Conservation (phyloP, 2,797 vertebrate species). For the Cercopithecus diana region DNA sequence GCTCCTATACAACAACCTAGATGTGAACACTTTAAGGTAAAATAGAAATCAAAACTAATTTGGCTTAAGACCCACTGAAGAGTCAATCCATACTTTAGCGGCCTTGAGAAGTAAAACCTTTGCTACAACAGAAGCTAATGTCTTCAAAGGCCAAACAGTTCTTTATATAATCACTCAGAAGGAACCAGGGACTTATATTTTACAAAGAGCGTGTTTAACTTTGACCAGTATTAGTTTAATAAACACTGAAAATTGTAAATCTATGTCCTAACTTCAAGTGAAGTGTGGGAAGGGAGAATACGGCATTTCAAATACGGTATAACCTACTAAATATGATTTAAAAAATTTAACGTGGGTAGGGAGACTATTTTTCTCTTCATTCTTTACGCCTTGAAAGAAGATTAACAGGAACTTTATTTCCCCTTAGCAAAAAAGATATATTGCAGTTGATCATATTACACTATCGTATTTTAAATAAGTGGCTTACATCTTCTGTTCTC, state of each 20-base stretch:
- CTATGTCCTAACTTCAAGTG: neutral
- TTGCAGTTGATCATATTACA: neutral
- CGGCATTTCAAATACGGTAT: neutral
- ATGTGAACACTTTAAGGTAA: neutral
- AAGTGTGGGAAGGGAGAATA: neutral
- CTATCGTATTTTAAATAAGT: neutral
- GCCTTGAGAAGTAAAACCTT: neutral
- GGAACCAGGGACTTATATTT: neutral
- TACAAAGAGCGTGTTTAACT: neutral
- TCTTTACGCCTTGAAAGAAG: neutral
- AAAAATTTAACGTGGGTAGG: neutral
- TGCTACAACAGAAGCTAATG: neutral
- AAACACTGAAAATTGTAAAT: neutral
- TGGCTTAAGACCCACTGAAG: neutral
- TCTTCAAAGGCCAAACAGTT: neutral
- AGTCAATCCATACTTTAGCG: neutral
- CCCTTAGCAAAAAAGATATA: neutral
- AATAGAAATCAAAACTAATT: neutral
- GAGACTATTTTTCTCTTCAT: neutral
- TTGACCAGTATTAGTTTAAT: neutral
- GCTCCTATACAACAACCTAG: neutral
- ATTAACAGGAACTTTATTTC: accelerated
- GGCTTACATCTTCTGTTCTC: neutral
- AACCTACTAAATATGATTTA: neutral
- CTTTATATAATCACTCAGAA: neutral